Percentiles rank a stretch among this genome's conserved stretches.
These are phyloP conservation scores for Cartodere bifasciata DNA, from an alignment of 2,888 invertebrate species.

Conservation along the genomic window DNA sequence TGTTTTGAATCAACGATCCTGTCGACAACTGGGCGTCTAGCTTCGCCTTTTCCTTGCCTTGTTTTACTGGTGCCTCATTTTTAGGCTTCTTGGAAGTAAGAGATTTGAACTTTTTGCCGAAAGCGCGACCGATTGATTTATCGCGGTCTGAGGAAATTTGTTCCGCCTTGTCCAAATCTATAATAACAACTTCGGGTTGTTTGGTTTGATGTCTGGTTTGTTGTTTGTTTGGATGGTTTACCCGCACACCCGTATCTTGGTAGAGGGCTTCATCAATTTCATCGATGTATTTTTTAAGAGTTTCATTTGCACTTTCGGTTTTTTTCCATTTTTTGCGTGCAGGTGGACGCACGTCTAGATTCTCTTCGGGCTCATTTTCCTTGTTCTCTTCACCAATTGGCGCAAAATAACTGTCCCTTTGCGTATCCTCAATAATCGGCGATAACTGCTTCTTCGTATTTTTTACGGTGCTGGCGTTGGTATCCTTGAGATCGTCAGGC, in stretches of 20 bases:
- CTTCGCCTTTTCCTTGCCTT: conserved; percentile 20
- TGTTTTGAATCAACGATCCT: conserved; percentile 34
- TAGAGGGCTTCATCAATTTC: conserved; percentile 29
- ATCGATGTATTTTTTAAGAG: conserved; percentile 29
- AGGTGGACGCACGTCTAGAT: conserved; percentile 17
- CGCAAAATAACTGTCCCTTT: conserved; percentile 53
- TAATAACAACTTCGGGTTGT: conserved; percentile 28
- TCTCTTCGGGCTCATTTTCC: conserved; percentile 19
- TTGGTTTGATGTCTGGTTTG: conserved; percentile 16
- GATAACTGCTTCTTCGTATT: conserved; percentile 56
- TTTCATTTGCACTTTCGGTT: conserved; percentile 27
- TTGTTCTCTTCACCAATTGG: conserved; percentile 14
- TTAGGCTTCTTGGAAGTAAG: conserved; percentile 15
- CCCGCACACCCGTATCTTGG: conserved; percentile 26
- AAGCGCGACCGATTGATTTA: conserved; percentile 19
- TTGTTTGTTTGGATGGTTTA: conserved; percentile 15
- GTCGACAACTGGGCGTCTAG: no score
- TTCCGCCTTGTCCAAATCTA: conserved; percentile 33
- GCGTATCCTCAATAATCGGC: conserved; percentile 67
- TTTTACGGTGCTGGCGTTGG: conserved; percentile 30
- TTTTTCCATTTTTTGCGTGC: conserved; percentile 17
- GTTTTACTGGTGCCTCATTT: conserved; percentile 23
- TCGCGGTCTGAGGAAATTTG: conserved; percentile 25
- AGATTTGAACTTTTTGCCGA: conserved; percentile 26
- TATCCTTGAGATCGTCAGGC: conserved; percentile 1